Base-by-base conservation (phyloP, 2,888 invertebrate species). In the Cantharis rufa region DNA sequence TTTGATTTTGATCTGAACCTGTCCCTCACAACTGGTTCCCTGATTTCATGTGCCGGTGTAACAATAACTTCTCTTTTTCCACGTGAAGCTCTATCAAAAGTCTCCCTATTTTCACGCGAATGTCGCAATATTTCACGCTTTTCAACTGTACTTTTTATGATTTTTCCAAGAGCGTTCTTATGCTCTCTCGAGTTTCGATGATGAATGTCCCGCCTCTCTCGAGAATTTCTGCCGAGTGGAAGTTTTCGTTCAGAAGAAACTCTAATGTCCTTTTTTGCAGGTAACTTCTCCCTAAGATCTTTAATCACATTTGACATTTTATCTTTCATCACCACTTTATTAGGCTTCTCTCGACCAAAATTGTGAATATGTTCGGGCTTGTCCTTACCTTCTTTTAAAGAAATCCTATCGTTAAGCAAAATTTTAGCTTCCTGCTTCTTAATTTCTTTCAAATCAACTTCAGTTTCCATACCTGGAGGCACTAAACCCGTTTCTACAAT, bases 381-480 rank as follows among this genome's bases (percentile, higher is more conserved):
- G 0, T 24, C 21, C 7, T 15, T 18, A 18, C 64, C n/a, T 24
- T 66, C 64, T 62, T 72, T 79, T 71, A 28, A 70, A 21, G 69
- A 11, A 69, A 48, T 66, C 24, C 21, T 2, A 7, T 66, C 21
- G 13, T 66, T 66, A n/a, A 2, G 21, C 13, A 18, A 5, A 28
- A 28, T 28, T 21, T 21, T 10, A 1, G 18, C 64, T 21, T 24
- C 24, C 2, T 66, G 73, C 27, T 63, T 79, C 61, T 78, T 76
- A 15, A 81, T 70, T 76, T 81, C 75, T 21, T 76, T 81, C 32
- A 87, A 75, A 79, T 87, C 86, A 4, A 85, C 83, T 77, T 89
- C 89, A 83, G 88, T 86, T 84, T 89, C 89, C 82, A 86, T 89
- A 32, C 89, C 89, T 13, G 89, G 89, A 10, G 89, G 89, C 9